Conservation (phyloP, 2,888 invertebrate genomes). For the Electrophaes corylata region DNA sequence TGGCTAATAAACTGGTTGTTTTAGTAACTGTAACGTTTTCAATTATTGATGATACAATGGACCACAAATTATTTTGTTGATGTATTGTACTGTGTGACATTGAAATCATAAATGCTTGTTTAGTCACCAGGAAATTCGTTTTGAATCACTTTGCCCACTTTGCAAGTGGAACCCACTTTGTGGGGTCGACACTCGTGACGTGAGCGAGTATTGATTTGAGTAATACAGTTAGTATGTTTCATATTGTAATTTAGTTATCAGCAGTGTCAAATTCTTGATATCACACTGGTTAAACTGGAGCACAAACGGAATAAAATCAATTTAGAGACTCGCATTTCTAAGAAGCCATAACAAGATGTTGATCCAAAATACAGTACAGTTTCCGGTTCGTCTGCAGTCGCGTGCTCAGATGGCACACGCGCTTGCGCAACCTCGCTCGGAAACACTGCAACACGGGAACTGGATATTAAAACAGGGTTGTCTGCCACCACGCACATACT, state of each 20-base stretch:
- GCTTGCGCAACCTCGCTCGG: slow-evolving; percentile 59
- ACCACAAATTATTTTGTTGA: neutral
- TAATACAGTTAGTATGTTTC: neutral
- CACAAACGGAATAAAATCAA: slow-evolving; percentile 8
- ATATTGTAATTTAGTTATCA: neutral
- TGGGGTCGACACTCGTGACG: neutral
- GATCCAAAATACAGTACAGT: slow-evolving; percentile 30
- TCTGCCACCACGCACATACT: neutral
- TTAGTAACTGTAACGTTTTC: neutral
- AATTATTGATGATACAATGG: neutral
- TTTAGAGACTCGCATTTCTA: slow-evolving; percentile 16
- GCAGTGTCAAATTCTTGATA: neutral
- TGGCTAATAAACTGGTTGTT: neutral
- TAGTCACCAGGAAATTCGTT: slow-evolving; percentile 6
- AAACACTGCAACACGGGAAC: slow-evolving; percentile 61
- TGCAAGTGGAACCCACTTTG: neutral
- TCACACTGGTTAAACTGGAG: neutral
- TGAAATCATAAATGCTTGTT: neutral
- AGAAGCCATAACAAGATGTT: slow-evolving; percentile 20
- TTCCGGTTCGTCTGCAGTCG: slow-evolving; percentile 58
- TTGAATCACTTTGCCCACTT: neutral
- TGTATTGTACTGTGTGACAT: neutral
- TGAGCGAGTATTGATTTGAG: no score
- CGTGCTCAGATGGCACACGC: slow-evolving; percentile 56
- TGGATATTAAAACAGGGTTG: slow-evolving; percentile 42